A percentile compares a stretch with the other conserved stretches of the same genome.
These are phyloP conservation scores for Drosophila conformis DNA, from an alignment of 2,888 invertebrate species.

Conservation along the genomic window DNA sequence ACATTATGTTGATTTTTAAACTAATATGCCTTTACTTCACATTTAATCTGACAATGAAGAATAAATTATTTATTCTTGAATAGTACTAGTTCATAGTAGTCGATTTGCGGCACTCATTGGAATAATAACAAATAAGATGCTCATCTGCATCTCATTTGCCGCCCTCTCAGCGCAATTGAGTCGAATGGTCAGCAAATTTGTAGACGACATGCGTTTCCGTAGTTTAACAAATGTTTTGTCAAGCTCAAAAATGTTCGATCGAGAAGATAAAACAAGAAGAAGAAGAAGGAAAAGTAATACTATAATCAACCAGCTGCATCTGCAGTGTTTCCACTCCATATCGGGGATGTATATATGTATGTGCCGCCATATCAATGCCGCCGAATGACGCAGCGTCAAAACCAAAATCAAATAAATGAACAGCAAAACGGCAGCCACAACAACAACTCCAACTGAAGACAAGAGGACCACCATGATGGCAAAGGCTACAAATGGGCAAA, in stretches of 20 bases:
- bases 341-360: conserved; percentile 50
- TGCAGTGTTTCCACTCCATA: conserved; percentile 44
- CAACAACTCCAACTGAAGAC: conserved; percentile 57
- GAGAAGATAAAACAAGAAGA: conserved; percentile 30
- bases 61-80: neutral
- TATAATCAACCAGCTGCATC: conserved; percentile 65
- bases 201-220: conserved; percentile 76
- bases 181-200: conserved; percentile 61
- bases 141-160: conserved; percentile 36
- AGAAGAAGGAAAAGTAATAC: conserved; percentile 17
- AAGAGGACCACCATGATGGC: conserved; percentile 79
- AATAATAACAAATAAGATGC: neutral
- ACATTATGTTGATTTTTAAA: neutral
- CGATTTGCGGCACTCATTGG: neutral
- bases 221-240: conserved; percentile 78
- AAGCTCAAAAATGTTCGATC: conserved; percentile 72
- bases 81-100: neutral
- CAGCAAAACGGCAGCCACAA: conserved; percentile 74
- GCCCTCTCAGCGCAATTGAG: conserved; percentile 31
- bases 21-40: neutral
- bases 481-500: conserved; percentile 75
- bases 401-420: conserved; percentile 69
- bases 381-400: conserved; percentile 79
- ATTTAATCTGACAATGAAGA: neutral
- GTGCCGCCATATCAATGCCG: conserved; percentile 70